Conservation (phyloP, 2,888 invertebrate species). For the Mythimna albipuncta region DNA sequence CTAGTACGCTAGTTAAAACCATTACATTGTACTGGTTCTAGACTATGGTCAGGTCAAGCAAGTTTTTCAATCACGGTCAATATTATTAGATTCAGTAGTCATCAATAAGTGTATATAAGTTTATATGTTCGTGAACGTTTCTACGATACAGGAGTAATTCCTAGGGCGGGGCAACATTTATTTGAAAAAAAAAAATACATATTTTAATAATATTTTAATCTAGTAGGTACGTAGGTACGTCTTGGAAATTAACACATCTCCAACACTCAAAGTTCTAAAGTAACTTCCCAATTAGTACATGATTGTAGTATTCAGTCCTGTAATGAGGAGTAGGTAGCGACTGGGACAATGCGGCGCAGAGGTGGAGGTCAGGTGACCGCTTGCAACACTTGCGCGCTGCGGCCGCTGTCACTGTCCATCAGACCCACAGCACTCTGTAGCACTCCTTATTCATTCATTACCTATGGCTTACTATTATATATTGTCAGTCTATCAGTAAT, state of each 20-base stretch:
- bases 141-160: too few relatives aligned
- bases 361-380: constrained; percentile 61
- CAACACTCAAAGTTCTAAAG: background rate
- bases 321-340: constrained; percentile 38
- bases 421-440: background rate
- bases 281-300: constrained; percentile 1
- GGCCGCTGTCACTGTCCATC: constrained; percentile 17
- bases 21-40: background rate
- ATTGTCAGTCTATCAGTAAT: background rate
- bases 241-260: background rate
- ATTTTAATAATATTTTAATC: too few relatives aligned
- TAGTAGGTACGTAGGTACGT: too few relatives aligned
- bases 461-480: background rate
- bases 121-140: too few relatives aligned
- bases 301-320: background rate
- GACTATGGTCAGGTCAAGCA: background rate
- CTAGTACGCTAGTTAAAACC: background rate
- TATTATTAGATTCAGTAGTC: too few relatives aligned
- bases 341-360: constrained; percentile 57
- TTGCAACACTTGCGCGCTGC: constrained; percentile 42
- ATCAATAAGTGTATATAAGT: too few relatives aligned
- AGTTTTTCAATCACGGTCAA: too few relatives aligned
- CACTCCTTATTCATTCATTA: background rate
- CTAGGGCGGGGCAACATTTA: too few relatives aligned
- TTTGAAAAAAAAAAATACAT: too few relatives aligned